A percentile compares a stretch with the other conserved stretches of the same genome.
phyloP scores from a whole-genome alignment of 2,113 vertebrate species.

The Grammomys dolichurus region DNA sequence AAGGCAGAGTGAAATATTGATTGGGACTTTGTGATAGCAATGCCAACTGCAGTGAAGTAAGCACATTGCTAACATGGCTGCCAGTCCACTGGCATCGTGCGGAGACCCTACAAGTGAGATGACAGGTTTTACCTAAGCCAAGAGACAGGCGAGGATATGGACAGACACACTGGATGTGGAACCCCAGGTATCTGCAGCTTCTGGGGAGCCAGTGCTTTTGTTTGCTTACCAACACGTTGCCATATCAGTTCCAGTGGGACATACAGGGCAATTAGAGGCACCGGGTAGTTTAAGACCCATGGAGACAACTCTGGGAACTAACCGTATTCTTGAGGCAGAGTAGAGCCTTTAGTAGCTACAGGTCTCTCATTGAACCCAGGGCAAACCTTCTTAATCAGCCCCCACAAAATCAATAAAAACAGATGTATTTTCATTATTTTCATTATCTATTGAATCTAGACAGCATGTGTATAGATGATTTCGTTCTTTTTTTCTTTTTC shows the following conservation, averaged over 20 bases:
- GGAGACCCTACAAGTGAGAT: conserved; percentile 17
- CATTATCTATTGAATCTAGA: background rate
- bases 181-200: conserved; percentile 16
- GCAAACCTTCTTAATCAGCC: background rate
- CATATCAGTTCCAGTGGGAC: background rate
- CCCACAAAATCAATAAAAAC: background rate
- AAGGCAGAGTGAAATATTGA: too few species aligned
- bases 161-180: background rate
- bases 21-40: background rate
- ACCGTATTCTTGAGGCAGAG: conserved; percentile 1
- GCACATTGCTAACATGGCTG: background rate
- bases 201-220: background rate
- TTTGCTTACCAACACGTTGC: background rate
- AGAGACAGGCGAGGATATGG: conserved; percentile 34
- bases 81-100: background rate
- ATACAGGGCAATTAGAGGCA: too few species aligned
- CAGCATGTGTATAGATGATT: background rate
- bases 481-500: background rate
- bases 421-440: conserved; percentile 38
- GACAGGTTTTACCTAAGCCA: conserved; percentile 11
- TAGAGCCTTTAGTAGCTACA: background rate
- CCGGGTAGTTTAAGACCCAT: background rate
- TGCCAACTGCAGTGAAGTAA: background rate
- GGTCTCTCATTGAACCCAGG: background rate
- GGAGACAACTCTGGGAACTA: background rate